Conservation (phyloP, 2,888 invertebrate genomes). For the Apocheima hispidaria region DNA sequence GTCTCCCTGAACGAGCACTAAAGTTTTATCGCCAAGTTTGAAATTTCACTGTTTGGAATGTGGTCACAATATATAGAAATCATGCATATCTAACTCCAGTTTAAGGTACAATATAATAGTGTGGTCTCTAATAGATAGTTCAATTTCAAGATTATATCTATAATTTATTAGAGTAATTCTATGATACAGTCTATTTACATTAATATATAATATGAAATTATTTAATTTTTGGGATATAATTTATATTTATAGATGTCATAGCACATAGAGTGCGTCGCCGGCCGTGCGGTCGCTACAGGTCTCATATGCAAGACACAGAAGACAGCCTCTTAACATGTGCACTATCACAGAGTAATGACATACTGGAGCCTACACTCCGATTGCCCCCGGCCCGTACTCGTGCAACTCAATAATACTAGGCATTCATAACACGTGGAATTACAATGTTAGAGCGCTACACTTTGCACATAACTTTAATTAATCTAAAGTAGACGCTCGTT, state of each 20-base stretch:
- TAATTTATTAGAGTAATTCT: slow-evolving; percentile 68
- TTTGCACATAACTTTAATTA: slow-evolving; percentile 64
- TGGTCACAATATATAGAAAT: slow-evolving; percentile 74
- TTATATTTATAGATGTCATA: slow-evolving; percentile 77
- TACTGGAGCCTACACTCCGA: slow-evolving; percentile 78
- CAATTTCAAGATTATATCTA: slow-evolving; percentile 71
- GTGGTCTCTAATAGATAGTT: slow-evolving; percentile 51
- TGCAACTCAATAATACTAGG: slow-evolving; percentile 81
- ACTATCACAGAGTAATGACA: slow-evolving; percentile 86
- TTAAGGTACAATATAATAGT: slow-evolving; percentile 54
- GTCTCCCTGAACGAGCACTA: too few species aligned
- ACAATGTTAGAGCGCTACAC: slow-evolving; percentile 79
- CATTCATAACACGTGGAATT: slow-evolving; percentile 80
- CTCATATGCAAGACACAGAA: slow-evolving; percentile 64
- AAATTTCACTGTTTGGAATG: slow-evolving; percentile 76
- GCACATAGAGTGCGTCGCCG: slow-evolving; percentile 74
- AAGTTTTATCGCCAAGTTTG: slow-evolving; percentile 36
- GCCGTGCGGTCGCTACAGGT: slow-evolving; percentile 49
- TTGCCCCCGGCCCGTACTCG: slow-evolving; percentile 85
- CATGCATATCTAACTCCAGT: slow-evolving; percentile 82
- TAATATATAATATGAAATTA: slow-evolving; percentile 80
- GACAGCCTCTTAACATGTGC: slow-evolving; percentile 74
- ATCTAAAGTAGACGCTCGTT: slow-evolving; percentile 65
- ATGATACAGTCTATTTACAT: slow-evolving; percentile 83
- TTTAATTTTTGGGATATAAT: slow-evolving; percentile 85